Conservation (phyloP, 2,888 invertebrate species). For the Agonopterix arenella region DNA sequence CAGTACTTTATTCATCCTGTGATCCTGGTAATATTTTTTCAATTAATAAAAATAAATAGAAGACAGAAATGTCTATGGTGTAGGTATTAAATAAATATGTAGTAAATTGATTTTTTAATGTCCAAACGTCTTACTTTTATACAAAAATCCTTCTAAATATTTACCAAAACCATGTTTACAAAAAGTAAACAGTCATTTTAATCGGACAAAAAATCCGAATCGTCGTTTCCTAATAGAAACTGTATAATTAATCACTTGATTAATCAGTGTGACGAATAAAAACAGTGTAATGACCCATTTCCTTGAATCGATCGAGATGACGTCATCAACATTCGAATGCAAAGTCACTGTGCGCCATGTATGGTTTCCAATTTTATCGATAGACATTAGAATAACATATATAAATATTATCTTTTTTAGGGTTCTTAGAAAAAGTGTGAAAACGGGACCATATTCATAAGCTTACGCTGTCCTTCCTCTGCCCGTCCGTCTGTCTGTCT, state of each 20-base stretch:
- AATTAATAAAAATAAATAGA: too few species aligned
- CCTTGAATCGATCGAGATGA: slow-evolving; percentile 69
- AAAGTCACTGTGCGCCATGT: slow-evolving; percentile 55
- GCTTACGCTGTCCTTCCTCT: too few species aligned
- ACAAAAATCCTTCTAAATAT: background rate
- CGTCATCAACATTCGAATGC: slow-evolving; percentile 68
- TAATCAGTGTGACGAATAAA: slow-evolving; percentile 76
- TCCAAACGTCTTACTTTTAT: background rate
- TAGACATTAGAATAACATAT: slow-evolving; percentile 11
- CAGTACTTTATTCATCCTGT: too few species aligned
- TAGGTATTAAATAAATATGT: too few species aligned
- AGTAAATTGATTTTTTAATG: too few species aligned
- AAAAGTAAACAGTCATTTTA: slow-evolving; percentile 8
- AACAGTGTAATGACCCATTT: slow-evolving; percentile 75
- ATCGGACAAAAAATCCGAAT: slow-evolving; percentile 27
- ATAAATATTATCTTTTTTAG: background rate
- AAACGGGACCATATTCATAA: too few species aligned
- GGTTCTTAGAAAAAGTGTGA: too few species aligned
- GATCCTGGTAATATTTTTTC: too few species aligned
- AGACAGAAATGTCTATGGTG: too few species aligned
- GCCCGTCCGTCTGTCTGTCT: too few species aligned
- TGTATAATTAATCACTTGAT: slow-evolving; percentile 73
- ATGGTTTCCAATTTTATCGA: slow-evolving; percentile 39
- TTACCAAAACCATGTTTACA: background rate
- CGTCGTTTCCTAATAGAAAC: slow-evolving; percentile 61